Percentiles rank a stretch among this genome's conserved stretches.
These are phyloP conservation scores for Pseudonaja textilis DNA, from an alignment of 2,113 vertebrate genomes.

Conservation along the genomic window DNA sequence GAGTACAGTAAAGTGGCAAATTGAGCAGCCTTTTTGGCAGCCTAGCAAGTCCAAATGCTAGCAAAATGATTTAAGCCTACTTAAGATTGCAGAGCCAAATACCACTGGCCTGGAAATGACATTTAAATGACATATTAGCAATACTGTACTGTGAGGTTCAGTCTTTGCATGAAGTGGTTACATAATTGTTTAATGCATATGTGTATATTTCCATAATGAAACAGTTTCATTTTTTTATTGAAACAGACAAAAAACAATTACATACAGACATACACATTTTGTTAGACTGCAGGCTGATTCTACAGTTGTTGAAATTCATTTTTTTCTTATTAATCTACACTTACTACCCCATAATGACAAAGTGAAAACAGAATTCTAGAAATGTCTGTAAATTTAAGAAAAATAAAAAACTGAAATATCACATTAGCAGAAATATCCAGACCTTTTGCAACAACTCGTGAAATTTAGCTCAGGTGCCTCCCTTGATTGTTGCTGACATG, in stretches of 20 bases:
- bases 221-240: background rate
- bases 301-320: background rate
- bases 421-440: background rate
- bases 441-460: background rate
- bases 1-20: conserved; percentile 50
- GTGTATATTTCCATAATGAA: background rate
- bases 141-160: conserved; percentile 35
- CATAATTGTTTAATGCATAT: conserved; percentile 34
- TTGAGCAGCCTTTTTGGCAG: conserved; percentile 65
- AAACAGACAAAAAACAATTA: background rate
- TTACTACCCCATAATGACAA: background rate
- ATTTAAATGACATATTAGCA: background rate
- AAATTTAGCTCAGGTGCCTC: background rate
- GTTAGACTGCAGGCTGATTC: background rate
- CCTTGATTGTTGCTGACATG: background rate
- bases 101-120: conserved; percentile 31
- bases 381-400: background rate
- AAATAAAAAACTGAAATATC: background rate
- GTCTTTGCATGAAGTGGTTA: conserved; percentile 27
- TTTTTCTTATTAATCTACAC: background rate
- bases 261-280: background rate
- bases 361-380: background rate
- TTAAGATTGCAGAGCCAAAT: conserved; percentile 41
- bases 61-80: conserved; percentile 52
- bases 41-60: conserved; percentile 53